Conservation (phyloP, 1,140 invertebrate species). For the Drosophila hydei region DNA sequence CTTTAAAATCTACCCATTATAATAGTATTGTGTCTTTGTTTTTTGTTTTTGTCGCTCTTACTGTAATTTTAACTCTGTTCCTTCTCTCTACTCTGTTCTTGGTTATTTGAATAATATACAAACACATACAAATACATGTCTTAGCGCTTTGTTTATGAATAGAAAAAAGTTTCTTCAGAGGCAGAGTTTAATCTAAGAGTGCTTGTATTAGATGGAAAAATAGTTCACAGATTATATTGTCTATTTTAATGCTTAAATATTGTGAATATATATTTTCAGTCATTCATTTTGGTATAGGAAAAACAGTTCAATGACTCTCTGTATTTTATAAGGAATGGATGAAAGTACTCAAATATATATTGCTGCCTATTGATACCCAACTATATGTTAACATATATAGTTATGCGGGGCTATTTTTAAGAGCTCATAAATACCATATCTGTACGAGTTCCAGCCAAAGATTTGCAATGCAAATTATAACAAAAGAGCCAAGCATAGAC, state of each 20-base stretch:
- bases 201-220: neutral
- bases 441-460: constrained; percentile 24
- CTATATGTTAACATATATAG: constrained; percentile 30
- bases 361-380: neutral
- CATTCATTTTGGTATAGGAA: too few relatives aligned
- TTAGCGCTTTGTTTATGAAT: too few relatives aligned
- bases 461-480: constrained; percentile 63
- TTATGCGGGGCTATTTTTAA: constrained; percentile 47
- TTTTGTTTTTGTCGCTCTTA: constrained; percentile 1
- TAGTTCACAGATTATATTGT: too few relatives aligned
- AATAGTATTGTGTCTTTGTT: constrained; percentile 65
- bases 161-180: too few relatives aligned
- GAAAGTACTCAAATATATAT: neutral
- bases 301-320: too few relatives aligned
- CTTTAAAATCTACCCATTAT: constrained; percentile 75
- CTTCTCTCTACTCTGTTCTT: constrained; percentile 43
- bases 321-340: too few relatives aligned
- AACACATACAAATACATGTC: neutral
- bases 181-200: too few relatives aligned
- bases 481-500: constrained; percentile 7
- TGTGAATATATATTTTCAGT: too few relatives aligned
- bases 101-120: constrained; percentile 22
- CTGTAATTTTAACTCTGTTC: constrained; percentile 29
- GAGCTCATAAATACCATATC: constrained; percentile 65
- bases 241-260: too few relatives aligned